Evolutionary conservation across 1,140 invertebrate genomes (phyloP), one percentile per base, ranked within the genome.

Genomic region (Spodoptera litura): DNA sequence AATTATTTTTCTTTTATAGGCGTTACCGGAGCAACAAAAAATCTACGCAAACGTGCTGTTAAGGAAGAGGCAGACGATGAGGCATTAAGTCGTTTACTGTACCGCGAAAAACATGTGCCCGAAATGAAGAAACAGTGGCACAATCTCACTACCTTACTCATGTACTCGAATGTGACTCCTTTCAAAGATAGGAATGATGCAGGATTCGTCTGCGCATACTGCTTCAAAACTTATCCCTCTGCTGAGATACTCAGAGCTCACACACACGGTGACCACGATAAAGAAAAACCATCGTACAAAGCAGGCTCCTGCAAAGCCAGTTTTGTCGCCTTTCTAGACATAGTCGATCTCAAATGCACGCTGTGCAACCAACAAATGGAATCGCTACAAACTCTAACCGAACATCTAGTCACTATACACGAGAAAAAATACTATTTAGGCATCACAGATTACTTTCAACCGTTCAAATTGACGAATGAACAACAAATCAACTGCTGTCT

Each of bases 1-100:
- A 64, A 31, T 85, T 92, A 80, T 93, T 92, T 93, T 93, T 94
- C 91, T 94, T 94, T 94, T 93, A 91, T 94, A 94, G 93, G 93
- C 90, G 87, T 85, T 72, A 88, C 83, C 73, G 87, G 89, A 86
- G 87, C 87, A 77, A 84, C 85, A 83, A 90, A 89, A 87, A 90
- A 87, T 85, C 86, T 84, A 85, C 87, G 87, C 78, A 91, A 90
- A 88, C 83, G 78, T 77, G 79, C 85, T 56, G 31, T 91, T 79
- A 90, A 89, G 79, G 85, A 86, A 70, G 91, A 89, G 82, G 82
- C 71, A 59, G 86, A 82, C 64, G 80, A 81, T 55, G 80, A 66
- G 59, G 71, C 79, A 4, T 79, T 86, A 71, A 82, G 85, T 84
- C 87, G 84, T 58, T 78, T 85, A 78, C 78, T 88, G 35, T 86